phyloP scores from a whole-genome alignment of 2,888 invertebrate genomes.

The Tridacna gigas region DNA sequence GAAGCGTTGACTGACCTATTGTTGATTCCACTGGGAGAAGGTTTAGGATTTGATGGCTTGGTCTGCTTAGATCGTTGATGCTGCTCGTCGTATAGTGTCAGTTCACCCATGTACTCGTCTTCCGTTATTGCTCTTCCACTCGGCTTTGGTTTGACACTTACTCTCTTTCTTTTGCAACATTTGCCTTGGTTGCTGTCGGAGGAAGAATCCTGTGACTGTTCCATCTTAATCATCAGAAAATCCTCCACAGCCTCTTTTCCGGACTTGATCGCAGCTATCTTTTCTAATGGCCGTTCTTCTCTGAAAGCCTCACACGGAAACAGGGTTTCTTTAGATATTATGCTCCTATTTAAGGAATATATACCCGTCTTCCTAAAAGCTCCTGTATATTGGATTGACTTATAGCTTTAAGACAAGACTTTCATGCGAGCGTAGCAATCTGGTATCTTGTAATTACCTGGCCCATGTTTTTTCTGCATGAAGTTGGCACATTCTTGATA shows the following conservation, averaged over 20 bases:
- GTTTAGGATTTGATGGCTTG: not conserved
- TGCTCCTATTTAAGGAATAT: slow-evolving; percentile 15
- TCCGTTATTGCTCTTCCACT: slow-evolving; percentile 19
- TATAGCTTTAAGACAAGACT: slow-evolving; percentile 45
- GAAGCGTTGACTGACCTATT: not conserved
- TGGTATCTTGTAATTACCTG: slow-evolving; percentile 75
- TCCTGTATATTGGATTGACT: slow-evolving; percentile 33
- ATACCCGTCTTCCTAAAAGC: slow-evolving; percentile 54
- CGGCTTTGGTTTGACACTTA: not conserved
- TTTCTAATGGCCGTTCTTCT: slow-evolving; percentile 13
- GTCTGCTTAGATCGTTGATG: not conserved
- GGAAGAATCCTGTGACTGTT: not conserved
- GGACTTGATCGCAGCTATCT: slow-evolving; percentile 11
- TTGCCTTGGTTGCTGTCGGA: not conserved
- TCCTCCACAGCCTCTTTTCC: slow-evolving; percentile 12
- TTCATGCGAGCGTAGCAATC: slow-evolving; percentile 39
- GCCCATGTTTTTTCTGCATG: slow-evolving; percentile 71
- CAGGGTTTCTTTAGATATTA: not conserved
- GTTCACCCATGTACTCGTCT: slow-evolving; percentile 3
- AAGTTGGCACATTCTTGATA: slow-evolving; percentile 21
- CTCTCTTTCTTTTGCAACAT: not conserved
- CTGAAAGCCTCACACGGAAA: slow-evolving; percentile 23
- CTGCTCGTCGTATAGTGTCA: not conserved
- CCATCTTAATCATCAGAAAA: not conserved
- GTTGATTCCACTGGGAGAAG: slow-evolving; percentile 12